Evolutionary conservation across 2,888 invertebrate genomes (phyloP).

Genomic region (Caenorhabditis sp.): DNA sequence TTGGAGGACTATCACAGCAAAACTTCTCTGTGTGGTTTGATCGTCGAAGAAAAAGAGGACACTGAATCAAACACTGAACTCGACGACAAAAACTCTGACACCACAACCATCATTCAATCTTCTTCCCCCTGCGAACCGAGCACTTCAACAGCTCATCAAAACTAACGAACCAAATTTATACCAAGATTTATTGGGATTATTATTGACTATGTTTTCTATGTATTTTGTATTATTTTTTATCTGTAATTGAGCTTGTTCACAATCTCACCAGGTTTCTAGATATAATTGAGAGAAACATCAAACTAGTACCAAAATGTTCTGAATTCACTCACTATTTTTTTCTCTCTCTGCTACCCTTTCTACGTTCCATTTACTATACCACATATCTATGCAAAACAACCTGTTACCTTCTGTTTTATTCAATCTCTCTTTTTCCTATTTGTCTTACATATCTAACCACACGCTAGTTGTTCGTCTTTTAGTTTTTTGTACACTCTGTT

Average conservation of each 20-base stretch:
- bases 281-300: neutral
- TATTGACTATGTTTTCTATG: too few relatives aligned
- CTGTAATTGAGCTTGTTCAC: neutral
- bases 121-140: neutral
- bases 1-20: slow-evolving; percentile 20
- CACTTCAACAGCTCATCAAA: neutral
- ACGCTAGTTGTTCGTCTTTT: neutral
- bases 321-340: neutral
- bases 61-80: slow-evolving; percentile 17
- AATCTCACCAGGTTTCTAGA: neutral
- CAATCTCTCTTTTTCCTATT: neutral
- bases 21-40: slow-evolving; percentile 21
- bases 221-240: too few relatives aligned
- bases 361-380: neutral
- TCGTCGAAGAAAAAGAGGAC: slow-evolving; percentile 33
- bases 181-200: neutral
- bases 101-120: neutral
- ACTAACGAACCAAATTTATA: neutral
- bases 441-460: neutral
- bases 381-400: neutral
- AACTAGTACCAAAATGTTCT: neutral
- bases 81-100: neutral
- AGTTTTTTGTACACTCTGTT: neutral
- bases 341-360: neutral
- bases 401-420: neutral